These are phyloP conservation scores for Mythimna impura DNA, from an alignment of 2,888 invertebrate species.

Conservation along the genomic window DNA sequence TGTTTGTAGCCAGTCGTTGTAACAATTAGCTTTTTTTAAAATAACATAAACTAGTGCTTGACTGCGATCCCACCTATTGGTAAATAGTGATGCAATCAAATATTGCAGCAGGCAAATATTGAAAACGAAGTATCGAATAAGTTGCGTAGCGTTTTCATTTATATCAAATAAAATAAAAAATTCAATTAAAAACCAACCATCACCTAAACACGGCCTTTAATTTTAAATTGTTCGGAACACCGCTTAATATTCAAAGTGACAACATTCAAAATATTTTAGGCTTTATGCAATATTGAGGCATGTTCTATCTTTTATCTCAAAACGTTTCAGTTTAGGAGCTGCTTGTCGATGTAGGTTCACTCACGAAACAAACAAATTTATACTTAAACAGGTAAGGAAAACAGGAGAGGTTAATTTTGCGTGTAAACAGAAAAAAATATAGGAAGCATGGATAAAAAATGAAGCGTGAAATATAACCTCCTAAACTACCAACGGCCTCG, in stretches of 20 bases:
- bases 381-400: not conserved
- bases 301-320: constrained; percentile 54
- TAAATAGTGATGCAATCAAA: too few species aligned
- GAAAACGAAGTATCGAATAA: too few species aligned
- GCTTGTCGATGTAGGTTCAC: constrained; percentile 9
- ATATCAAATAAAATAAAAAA: not conserved
- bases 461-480: not conserved
- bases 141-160: not conserved
- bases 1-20: too few species aligned
- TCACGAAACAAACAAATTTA: not conserved
- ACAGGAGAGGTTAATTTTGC: too few species aligned
- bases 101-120: too few species aligned
- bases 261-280: constrained; percentile 42
- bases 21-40: too few species aligned
- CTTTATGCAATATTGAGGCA: constrained; percentile 21
- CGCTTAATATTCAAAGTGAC: constrained; percentile 42
- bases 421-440: not conserved
- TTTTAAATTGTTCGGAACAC: constrained; percentile 34
- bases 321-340: constrained; percentile 26
- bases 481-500: too few species aligned
- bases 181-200: constrained; percentile 2
- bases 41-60: too few species aligned
- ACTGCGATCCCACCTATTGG: too few species aligned
- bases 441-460: not conserved
- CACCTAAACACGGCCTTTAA: constrained; percentile 31